Evolutionary conservation across 2,113 vertebrate genomes (phyloP), one percentile per base, ranked within the genome.

Genomic region (Crocuta crocuta): DNA sequence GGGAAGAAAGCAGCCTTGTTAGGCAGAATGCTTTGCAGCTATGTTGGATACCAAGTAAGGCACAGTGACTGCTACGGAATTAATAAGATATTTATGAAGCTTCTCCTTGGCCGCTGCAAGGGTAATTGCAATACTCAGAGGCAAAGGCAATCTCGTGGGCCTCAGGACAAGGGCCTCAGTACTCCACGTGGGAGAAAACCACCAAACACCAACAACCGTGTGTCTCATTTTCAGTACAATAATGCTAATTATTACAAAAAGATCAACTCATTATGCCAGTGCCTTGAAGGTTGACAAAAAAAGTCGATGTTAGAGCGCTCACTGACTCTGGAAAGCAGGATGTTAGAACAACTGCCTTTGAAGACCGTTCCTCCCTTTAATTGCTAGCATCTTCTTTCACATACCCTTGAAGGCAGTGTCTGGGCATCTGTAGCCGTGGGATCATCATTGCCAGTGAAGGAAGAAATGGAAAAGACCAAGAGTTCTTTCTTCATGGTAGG

Each of bases 101-200:
- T 97, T 76, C 81, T 98, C 89, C 96, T 97, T 92, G 95, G 93
- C 94, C 90, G 90, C 95, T 89, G 87, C 91, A 95, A 97, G 87
- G 91, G 95, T 98, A 98, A 99, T 39, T 98, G 96, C 98, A 98
- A 98, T 87, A 95, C 82, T 98, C 98, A 86, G 89, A 98, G 98
- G 89, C 91, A 98, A 98, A 98, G 93, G 71, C 68, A 97, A 10
- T 98, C 97, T 98, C 68, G 11, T 63, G 91, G 76, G 83, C 93
- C 87, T 95, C 78, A 53, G 89, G 31, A 95, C 95, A 87, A 45
- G 74, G 83, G 74, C 7, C 8, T 96, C 26, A 92, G 45, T 95
- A 83, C 39, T 98, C 66, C 61, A 83, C 39, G 97, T 98, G 45
- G 43, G 10, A 33, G n/a, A 87, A 70, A 70, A 48, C 4, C 74